These are phyloP conservation scores for Drosophila greeni DNA, from an alignment of 2,888 invertebrate genomes.

Conservation along the genomic window DNA sequence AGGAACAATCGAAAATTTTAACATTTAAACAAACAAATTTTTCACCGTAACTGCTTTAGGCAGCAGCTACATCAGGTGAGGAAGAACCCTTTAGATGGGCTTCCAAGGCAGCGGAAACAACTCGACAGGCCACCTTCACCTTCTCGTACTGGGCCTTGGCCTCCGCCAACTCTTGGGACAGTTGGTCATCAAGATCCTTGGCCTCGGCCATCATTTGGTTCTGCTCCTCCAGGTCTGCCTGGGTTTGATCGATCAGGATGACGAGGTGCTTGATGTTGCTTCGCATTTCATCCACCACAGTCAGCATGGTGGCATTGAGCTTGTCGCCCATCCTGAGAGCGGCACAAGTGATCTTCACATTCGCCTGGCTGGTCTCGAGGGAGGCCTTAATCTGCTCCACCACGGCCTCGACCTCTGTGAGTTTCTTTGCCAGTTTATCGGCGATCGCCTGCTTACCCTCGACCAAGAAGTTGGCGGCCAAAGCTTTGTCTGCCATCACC, in stretches of 20 bases:
- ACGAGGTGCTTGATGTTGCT: conserved; percentile 82
- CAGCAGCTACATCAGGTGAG: no score
- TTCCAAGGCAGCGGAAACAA: conserved; percentile 84
- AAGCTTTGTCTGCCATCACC: conserved; percentile 85
- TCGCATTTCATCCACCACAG: conserved; percentile 79
- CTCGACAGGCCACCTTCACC: conserved; percentile 84
- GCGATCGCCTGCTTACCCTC: conserved; percentile 85
- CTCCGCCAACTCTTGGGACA: conserved; percentile 82
- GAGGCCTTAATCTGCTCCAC: conserved; percentile 82
- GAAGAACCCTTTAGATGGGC: conserved; percentile 80
- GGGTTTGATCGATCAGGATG: conserved; percentile 81
- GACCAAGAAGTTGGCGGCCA: conserved; percentile 84
- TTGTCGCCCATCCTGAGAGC: conserved; percentile 82
- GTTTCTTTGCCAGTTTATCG: conserved; percentile 83
- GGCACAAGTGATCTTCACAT: conserved; percentile 82
- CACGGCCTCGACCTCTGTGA: conserved; percentile 83
- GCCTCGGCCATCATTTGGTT: conserved; percentile 84
- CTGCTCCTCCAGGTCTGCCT: conserved; percentile 83
- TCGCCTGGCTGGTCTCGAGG: conserved; percentile 82
- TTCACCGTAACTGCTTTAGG: no score
- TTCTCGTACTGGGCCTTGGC: conserved; percentile 83
- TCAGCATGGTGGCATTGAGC: conserved; percentile 79
- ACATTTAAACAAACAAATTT: no score
- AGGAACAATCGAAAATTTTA: no score
- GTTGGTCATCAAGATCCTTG: conserved; percentile 82